A percentile compares a stretch with the other conserved stretches of the same genome.
Conservation (phyloP, 2,113 vertebrate species). For the Grus americana region DNA sequence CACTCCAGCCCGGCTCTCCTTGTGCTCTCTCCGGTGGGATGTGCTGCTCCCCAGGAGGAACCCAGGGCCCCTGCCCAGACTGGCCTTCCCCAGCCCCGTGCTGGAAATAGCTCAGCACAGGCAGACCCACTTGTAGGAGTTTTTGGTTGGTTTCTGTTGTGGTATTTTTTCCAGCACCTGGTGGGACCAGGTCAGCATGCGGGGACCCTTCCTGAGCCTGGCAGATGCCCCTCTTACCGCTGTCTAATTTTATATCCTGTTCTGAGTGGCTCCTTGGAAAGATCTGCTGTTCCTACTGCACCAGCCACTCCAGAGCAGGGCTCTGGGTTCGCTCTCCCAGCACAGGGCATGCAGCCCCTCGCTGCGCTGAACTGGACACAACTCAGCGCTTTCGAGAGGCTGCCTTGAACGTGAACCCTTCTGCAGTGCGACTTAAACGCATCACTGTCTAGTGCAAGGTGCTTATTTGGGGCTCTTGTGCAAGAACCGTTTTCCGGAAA, state of each 20-base stretch:
- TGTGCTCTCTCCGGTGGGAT: rapidly evolving
- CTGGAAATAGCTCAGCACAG: not conserved
- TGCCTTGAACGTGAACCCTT: not conserved
- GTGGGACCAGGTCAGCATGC: not conserved
- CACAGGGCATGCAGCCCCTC: not conserved
- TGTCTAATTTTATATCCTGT: not conserved
- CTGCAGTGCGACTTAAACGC: not conserved
- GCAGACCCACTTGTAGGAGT: not conserved
- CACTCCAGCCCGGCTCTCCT: not conserved
- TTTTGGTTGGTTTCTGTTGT: not conserved
- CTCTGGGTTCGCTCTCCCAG: not conserved
- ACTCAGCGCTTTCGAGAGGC: rapidly evolving
- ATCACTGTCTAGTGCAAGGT: not conserved
- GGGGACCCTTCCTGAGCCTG: not conserved
- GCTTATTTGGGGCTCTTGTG: not conserved
- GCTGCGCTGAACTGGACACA: not conserved
- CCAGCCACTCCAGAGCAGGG: not conserved
- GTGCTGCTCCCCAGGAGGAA: not conserved
- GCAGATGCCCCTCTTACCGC: not conserved
- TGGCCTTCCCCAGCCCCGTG: rapidly evolving
- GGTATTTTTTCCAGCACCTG: not conserved
- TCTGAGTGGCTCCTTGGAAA: not conserved
- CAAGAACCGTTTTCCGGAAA: not conserved
- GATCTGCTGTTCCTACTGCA: not conserved
- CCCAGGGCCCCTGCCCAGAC: not conserved